phyloP scores from a whole-genome alignment of 2,888 invertebrate genomes.

The Yponomeuta malinellus region DNA sequence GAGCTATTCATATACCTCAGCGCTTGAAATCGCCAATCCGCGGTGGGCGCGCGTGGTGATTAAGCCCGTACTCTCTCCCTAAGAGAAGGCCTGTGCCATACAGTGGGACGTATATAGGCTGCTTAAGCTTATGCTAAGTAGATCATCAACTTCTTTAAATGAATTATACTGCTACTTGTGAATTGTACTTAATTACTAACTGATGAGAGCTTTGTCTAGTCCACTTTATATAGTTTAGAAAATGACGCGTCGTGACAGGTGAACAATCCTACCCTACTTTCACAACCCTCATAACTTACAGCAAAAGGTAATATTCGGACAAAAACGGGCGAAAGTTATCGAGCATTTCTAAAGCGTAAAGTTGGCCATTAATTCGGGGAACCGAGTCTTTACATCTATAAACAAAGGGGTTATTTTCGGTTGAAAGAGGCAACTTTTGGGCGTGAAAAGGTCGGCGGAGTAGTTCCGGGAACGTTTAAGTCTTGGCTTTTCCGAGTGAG shows the following conservation, averaged over 20 bases:
- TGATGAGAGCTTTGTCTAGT: background rate
- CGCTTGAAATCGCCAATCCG: too few relatives aligned
- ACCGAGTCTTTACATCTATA: background rate
- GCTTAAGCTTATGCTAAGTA: too few relatives aligned
- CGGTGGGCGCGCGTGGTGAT: too few relatives aligned
- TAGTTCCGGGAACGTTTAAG: background rate
- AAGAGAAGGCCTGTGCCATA: too few relatives aligned
- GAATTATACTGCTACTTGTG: too few relatives aligned
- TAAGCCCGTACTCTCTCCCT: too few relatives aligned
- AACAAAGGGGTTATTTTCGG: conserved; percentile 1
- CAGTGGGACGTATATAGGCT: too few relatives aligned
- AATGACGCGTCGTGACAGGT: background rate
- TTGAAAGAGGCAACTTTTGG: background rate
- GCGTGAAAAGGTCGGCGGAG: background rate
- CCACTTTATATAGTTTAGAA: background rate
- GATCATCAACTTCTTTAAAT: too few relatives aligned
- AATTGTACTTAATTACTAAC: background rate
- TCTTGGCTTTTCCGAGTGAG: background rate
- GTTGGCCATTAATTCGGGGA: background rate
- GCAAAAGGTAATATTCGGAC: background rate
- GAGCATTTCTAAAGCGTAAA: background rate
- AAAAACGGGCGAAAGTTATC: background rate
- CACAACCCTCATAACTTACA: background rate
- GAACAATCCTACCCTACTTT: background rate
- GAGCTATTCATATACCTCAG: too few relatives aligned